phyloP scores from a whole-genome alignment of 2,888 invertebrate species.

The Megalurothrips usitatus region DNA sequence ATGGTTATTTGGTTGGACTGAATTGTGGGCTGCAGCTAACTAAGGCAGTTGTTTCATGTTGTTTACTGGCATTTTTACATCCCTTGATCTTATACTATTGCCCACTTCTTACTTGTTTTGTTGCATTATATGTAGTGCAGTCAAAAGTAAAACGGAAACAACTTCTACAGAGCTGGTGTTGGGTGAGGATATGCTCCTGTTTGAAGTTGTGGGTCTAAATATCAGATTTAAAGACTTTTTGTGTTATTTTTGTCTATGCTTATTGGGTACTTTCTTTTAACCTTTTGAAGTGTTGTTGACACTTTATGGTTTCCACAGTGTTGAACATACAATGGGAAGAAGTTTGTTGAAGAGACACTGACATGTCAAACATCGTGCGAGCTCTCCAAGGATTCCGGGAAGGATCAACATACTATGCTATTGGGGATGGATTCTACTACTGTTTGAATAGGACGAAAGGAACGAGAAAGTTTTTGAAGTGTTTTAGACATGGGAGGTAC shows the following conservation, averaged over 20 bases:
- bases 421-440: slow-evolving; percentile 17
- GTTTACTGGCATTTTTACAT: neutral
- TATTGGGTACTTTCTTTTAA: neutral
- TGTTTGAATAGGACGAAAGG: slow-evolving; percentile 17
- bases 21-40: slow-evolving; percentile 13
- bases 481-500: slow-evolving; percentile 14
- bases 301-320: neutral
- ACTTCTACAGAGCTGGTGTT: too few relatives aligned
- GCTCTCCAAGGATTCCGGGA: slow-evolving; percentile 7
- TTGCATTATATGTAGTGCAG: neutral
- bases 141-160: neutral
- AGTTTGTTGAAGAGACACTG: neutral
- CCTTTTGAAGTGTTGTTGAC: neutral
- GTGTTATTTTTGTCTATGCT: neutral
- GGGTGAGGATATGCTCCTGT: neutral
- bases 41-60: neutral
- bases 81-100: neutral
- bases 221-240: neutral
- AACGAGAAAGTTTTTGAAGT: neutral
- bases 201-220: too few relatives aligned
- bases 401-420: neutral
- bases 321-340: neutral
- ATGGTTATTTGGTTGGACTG: slow-evolving; percentile 23
- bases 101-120: neutral
- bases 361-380: neutral